Base-by-base conservation (phyloP, 1,140 invertebrate genomes). In the Pteromalus puparum region DNA sequence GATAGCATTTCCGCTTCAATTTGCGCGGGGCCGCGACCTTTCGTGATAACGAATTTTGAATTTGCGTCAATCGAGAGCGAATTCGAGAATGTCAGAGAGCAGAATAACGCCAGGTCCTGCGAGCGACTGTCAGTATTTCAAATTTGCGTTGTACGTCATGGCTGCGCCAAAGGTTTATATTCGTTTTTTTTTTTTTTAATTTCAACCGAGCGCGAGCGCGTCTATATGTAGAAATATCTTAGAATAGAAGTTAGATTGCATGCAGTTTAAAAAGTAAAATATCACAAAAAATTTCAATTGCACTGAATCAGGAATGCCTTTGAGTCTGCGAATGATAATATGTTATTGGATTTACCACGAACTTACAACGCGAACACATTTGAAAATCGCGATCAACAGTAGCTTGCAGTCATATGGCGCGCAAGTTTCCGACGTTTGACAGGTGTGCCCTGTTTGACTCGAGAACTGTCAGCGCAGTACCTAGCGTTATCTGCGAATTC, bases 381-480 rank as follows among this genome's bases (percentile, higher is more conserved):
- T 24, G 6, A 68, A 68, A 68, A 68, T 24, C 24, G 67, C 67
- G 26, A 26, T 68, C 67, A 28, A 68, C 67, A 68, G 24, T 24
- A 24, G n/a, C n/a, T n/a, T 68, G 24, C 26, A 30, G 9, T 28
- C 1, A 70, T 26, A 61, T 74, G 26, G 30, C 34, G 24, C 26
- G 34, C 15, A 21, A 26, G 3, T 18, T 28, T 78, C 48, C 30
- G 79, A 76, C 72, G 38, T 81, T 77, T 67, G 84, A 81, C 79
- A 81, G 79, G 79, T 76, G 73, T 76, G 73, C 77, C 61, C 42
- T 81, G 78, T 76, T 81, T 77, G 73, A 81, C 79, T 81, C 72
- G 75, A 85, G 80, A 85, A 82, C 84, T 85, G 84, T 78, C 84
- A 85, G 84, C 18, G n/a, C 38, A 81, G 70, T 80, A 74, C 79